phyloP scores from a whole-genome alignment of 2,113 vertebrate species.

The Isichthys henryi region DNA sequence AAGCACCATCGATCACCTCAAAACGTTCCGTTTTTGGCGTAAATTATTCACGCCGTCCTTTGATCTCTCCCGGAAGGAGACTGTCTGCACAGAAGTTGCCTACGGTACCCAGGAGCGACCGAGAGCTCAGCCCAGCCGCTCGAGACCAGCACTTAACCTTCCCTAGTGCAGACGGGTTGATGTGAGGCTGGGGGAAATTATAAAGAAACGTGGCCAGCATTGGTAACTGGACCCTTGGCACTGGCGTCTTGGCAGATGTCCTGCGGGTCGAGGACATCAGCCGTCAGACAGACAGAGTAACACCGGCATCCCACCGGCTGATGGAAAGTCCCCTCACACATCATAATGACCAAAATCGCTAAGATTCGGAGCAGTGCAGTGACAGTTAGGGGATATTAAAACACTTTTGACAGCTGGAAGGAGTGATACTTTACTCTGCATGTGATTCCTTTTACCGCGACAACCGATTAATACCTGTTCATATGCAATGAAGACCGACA shows the following conservation, averaged over 20 bases:
- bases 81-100: not conserved
- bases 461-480: not conserved
- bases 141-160: not conserved
- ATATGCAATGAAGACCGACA: not conserved
- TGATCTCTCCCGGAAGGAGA: constrained; percentile 19
- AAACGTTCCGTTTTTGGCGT: constrained; percentile 14
- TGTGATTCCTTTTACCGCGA: not conserved
- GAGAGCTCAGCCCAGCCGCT: not conserved
- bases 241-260: not conserved
- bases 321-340: not conserved
- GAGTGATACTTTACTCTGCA: not conserved
- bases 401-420: not conserved
- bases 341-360: not conserved
- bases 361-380: not conserved
- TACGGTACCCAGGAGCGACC: not conserved
- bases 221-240: not conserved
- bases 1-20: constrained; percentile 27
- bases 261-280: not conserved
- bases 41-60: constrained; percentile 30
- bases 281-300: not conserved
- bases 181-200: not conserved
- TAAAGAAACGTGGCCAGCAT: not conserved
- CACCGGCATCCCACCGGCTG: not conserved
- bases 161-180: not conserved
- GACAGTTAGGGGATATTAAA: not conserved